A percentile compares a stretch with the other conserved stretches of the same genome.
phyloP scores from a whole-genome alignment of 2,797 vertebrate species.

The Alauda arvensis region DNA sequence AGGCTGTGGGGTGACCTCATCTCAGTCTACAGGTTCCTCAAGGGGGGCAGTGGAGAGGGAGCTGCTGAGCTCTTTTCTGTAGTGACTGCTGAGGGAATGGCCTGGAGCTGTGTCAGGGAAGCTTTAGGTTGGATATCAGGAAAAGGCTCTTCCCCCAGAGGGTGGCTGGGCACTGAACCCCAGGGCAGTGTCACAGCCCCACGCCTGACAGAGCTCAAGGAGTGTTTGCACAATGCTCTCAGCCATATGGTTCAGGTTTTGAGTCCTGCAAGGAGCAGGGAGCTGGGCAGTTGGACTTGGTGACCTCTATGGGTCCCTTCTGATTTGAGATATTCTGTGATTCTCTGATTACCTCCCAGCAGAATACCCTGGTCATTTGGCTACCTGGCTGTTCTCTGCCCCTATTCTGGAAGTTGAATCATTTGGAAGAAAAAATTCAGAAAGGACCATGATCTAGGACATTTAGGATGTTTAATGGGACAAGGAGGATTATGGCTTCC shows the following conservation, averaged over 20 bases:
- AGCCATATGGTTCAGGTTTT: neutral
- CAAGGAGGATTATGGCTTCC: neutral
- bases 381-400: neutral
- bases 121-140: neutral
- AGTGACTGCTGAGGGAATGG: neutral
- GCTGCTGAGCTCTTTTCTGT: neutral
- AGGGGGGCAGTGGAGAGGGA: no score
- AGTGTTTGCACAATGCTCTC: accelerated
- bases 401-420: neutral
- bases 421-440: neutral
- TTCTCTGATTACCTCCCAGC: neutral
- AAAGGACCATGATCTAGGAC: neutral
- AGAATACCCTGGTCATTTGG: neutral
- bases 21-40: neutral
- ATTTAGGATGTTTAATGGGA: neutral
- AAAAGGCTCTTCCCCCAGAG: neutral
- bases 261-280: neutral
- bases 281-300: neutral
- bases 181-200: no score
- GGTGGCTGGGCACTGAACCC: neutral
- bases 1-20: neutral
- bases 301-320: neutral
- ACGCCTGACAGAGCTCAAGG: neutral
- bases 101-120: neutral
- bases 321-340: neutral